Percentiles rank a stretch among this genome's conserved stretches.
These are phyloP conservation scores for Pygoscelis adeliae DNA, from an alignment of 2,113 vertebrate species.

Conservation along the genomic window DNA sequence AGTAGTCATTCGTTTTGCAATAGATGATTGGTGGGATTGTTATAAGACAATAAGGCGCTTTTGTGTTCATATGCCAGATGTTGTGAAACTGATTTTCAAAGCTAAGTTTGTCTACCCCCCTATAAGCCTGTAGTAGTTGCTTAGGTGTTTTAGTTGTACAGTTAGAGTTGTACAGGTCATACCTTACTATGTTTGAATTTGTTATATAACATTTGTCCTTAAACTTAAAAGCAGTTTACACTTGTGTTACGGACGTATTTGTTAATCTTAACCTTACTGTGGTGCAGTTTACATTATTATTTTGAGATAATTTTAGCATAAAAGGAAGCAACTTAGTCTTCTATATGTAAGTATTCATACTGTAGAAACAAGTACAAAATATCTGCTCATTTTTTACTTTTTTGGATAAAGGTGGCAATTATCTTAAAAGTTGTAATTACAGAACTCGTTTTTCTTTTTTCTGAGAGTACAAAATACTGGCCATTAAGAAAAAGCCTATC, in stretches of 20 bases:
- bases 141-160: neutral
- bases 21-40: neutral
- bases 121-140: neutral
- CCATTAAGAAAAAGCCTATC: neutral
- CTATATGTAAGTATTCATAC: neutral
- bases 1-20: neutral
- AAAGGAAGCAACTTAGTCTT: neutral
- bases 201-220: neutral
- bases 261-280: neutral
- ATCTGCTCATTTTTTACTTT: neutral
- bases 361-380: neutral
- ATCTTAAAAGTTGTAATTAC: neutral
- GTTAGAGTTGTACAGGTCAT: neutral
- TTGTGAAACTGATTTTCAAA: neutral
- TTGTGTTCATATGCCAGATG: neutral
- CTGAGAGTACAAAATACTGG: neutral
- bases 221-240: neutral
- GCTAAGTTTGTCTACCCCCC: neutral
- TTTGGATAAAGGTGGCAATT: neutral
- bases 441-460: neutral
- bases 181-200: neutral
- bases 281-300: neutral
- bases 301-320: neutral
- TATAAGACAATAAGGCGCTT: neutral
- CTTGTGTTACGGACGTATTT: neutral